Conservation (phyloP, 2,797 vertebrate species). For the Molossus molossus region DNA sequence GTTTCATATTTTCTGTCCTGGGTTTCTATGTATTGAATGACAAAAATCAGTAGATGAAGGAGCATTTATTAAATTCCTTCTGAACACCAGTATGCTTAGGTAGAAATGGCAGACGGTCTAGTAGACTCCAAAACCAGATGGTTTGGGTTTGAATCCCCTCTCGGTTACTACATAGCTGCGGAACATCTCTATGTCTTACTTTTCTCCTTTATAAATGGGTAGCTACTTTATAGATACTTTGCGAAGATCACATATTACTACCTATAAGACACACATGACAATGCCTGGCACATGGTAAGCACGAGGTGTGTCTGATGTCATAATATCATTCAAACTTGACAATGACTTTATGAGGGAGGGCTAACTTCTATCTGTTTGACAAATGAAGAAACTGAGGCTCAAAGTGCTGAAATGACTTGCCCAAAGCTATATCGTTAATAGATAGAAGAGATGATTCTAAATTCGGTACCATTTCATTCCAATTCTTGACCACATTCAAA, state of each 20-base stretch:
- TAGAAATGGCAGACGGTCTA: not conserved
- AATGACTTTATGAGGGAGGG: not conserved
- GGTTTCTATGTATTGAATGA: not conserved
- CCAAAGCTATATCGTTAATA: not conserved
- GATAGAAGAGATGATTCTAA: not conserved
- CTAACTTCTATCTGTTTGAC: not conserved
- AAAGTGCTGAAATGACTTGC: not conserved
- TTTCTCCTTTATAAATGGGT: not conserved
- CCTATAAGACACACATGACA: not conserved
- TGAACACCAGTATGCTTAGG: not conserved
- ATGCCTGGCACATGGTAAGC: not conserved
- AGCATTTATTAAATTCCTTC: not conserved
- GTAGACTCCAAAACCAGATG: not conserved
- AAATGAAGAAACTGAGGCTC: not conserved
- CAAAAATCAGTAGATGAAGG: not conserved
- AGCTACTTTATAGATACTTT: not conserved
- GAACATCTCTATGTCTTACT: not conserved
- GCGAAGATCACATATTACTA: not conserved
- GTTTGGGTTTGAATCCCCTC: not conserved
- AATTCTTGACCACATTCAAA: not conserved
- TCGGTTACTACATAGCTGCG: not conserved
- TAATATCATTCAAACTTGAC: constrained; percentile 12
- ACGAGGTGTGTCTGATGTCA: not conserved
- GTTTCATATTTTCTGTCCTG: not conserved
- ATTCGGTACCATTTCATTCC: not conserved